These are phyloP conservation scores for Melanchra persicariae DNA, from an alignment of 2,888 invertebrate species.

Conservation along the genomic window DNA sequence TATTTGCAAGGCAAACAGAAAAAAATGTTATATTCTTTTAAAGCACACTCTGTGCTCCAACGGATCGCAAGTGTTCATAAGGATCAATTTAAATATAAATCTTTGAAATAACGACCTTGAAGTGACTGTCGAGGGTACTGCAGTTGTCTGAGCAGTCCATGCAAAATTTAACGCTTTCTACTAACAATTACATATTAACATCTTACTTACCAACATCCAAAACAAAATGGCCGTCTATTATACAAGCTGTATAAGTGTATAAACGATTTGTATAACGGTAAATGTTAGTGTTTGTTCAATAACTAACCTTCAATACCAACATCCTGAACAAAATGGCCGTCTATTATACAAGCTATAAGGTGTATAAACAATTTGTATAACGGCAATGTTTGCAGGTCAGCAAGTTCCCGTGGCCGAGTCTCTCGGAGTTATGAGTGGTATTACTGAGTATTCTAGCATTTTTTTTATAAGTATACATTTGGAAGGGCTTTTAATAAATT, in stretches of 20 bases:
- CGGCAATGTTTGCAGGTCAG: constrained; percentile 83
- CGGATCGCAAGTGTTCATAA: too few species aligned
- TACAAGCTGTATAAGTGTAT: constrained; percentile 27
- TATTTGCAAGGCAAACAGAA: too few species aligned
- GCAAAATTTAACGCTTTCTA: constrained; percentile 13
- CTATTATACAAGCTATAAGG: constrained; percentile 18
- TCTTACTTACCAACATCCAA: background rate
- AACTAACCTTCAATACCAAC: too few species aligned
- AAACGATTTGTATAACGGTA: constrained; percentile 58
- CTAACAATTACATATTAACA: background rate
- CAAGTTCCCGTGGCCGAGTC: constrained; percentile 89
- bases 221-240: constrained; percentile 26
- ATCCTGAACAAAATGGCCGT: constrained; percentile 29
- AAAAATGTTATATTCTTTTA: too few species aligned
- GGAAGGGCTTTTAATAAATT: constrained; percentile 60
- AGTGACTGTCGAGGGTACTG: too few species aligned
- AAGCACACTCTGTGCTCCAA: too few species aligned
- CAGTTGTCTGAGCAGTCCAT: too few species aligned
- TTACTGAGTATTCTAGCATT: constrained; percentile 64
- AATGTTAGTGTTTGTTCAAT: too few species aligned
- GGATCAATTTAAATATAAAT: too few species aligned
- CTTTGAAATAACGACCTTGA: too few species aligned
- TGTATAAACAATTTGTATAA: constrained; percentile 52
- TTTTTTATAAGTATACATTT: constrained; percentile 73
- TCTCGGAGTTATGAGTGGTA: constrained; percentile 89